A percentile compares a stretch with the other conserved stretches of the same genome.
Evolutionary conservation across 2,888 invertebrate genomes (phyloP).

Genomic region (Cantharis rustica): DNA sequence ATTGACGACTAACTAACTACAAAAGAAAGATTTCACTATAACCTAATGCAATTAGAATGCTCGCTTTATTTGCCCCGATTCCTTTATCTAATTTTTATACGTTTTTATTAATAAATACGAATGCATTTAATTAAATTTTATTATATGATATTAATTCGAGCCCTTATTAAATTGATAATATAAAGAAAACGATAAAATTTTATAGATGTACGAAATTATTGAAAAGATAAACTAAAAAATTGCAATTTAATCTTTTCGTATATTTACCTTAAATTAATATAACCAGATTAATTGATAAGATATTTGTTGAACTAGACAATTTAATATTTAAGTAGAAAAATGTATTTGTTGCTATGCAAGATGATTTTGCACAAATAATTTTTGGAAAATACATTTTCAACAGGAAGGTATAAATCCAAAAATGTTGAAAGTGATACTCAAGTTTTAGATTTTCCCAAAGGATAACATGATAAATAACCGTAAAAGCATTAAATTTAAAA

Average conservation of each 20-base stretch:
- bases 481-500: not conserved
- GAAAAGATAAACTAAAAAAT: not conserved
- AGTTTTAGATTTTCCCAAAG: not conserved
- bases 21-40: not conserved
- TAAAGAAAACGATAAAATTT: not conserved
- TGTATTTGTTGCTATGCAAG: not conserved
- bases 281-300: not conserved
- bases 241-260: not conserved
- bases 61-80: not conserved
- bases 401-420: not conserved
- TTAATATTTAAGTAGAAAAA: not conserved
- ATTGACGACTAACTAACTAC: not conserved
- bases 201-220: not conserved
- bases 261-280: not conserved
- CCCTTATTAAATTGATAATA: not conserved
- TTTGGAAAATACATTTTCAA: no score
- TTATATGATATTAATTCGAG: not conserved
- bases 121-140: not conserved
- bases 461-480: not conserved
- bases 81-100: not conserved
- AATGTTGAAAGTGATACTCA: no score
- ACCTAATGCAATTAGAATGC: not conserved
- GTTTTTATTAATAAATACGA: not conserved
- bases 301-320: not conserved
- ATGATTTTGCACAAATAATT: no score